Evolutionary conservation across 2,113 vertebrate species (phyloP).

Genomic region (Bagarius yarrelli): DNA sequence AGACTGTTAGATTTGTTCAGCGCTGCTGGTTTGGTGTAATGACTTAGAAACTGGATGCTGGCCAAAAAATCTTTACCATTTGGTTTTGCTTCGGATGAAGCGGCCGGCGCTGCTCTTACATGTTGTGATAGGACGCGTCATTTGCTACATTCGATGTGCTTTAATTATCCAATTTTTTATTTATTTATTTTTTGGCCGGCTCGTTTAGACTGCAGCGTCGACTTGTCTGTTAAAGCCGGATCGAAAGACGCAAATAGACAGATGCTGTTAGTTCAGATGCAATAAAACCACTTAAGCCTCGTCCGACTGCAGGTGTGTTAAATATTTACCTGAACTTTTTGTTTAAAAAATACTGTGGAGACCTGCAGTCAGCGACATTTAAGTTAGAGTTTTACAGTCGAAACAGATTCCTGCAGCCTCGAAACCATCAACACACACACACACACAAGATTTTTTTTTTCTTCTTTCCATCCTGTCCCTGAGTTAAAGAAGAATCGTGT

Average conservation of each 20-base stretch:
- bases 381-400: background rate
- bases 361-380: constrained; percentile 1
- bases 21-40: constrained; percentile 23
- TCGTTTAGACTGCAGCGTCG: no score
- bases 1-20: constrained; percentile 36
- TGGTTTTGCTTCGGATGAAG: constrained; percentile 22
- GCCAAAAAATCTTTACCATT: constrained; percentile 17
- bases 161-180: constrained; percentile 15
- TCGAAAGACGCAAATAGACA: constrained; percentile 17
- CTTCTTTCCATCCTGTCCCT: background rate
- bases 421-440: background rate
- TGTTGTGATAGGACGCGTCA: constrained; percentile 10
- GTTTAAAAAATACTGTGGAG: background rate
- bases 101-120: constrained; percentile 18
- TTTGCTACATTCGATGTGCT: background rate
- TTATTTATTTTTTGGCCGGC: background rate
- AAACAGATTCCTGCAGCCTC: background rate
- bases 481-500: background rate
- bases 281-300: constrained; percentile 3
- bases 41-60: constrained; percentile 14
- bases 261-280: constrained; percentile 24
- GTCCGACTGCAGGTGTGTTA: constrained; percentile 18
- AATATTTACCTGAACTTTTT: background rate
- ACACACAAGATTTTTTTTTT: background rate
- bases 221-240: constrained; percentile 3